Evolutionary conservation across 1,140 invertebrate species (phyloP), one percentile per base, ranked within the genome.

Genomic region (Drosophila insularis): DNA sequence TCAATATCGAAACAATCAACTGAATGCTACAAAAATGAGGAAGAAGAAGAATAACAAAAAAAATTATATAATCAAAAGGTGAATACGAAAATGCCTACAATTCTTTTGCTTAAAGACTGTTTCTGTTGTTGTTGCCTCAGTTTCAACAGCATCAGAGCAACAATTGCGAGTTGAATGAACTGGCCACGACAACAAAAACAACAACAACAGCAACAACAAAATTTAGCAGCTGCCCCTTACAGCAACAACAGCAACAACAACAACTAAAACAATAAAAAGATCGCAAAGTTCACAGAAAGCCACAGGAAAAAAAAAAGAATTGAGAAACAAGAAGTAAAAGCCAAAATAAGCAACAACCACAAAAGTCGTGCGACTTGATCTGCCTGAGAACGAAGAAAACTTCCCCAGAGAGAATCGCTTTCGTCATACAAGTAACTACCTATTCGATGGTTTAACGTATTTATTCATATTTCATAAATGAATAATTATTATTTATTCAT

Each of bases 121-220:
- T 17, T 10, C 59, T 21, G 32, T 11, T 39, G 32, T 27, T 53
- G 32, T 63, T 27, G 55, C 63, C 46, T 70, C 58, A 68, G 75
- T 72, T 79, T 71, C 64, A 40, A 63, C 46, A 43, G 39, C 32
- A 31, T 53, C 67, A 61, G 60, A 35, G 43, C 63, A 73, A 70
- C 73, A 74, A 74, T 80, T 80, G 60, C 13, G 66, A 74, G 81
- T 80, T 85, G 70, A 85, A 86, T 78, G 81, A 85, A 86, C 81
- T 78, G 58, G 58, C 70, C 32, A 37, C 32, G 73, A 39, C 27
- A 17, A 31, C 35, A 37, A 37, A 2, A 63, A n/a, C n/a, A n/a
- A n/a, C n/a, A n/a, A n/a, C n/a, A n/a, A n/a, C 23, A 64, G 6
- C 32, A 35, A 32, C 35, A 37, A 37, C 10, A 63, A 40, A 59